phyloP scores from a whole-genome alignment of 2,797 vertebrate genomes.

The Microchirus variegatus region DNA sequence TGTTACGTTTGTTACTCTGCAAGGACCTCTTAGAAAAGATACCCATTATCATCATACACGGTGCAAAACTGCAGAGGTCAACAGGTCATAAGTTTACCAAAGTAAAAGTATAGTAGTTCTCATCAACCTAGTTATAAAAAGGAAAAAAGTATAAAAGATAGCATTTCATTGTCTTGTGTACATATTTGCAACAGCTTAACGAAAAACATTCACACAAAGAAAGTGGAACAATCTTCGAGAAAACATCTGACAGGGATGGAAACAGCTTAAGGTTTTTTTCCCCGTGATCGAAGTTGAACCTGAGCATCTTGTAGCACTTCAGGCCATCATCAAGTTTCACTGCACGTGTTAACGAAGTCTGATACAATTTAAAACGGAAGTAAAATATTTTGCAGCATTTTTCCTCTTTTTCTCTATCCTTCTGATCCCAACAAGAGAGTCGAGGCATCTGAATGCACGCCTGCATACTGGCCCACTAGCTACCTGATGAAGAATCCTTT shows the following conservation, averaged over 20 bases:
- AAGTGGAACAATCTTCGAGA: slow-evolving; percentile 32
- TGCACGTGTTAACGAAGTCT: slow-evolving; percentile 40
- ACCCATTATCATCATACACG: slow-evolving; percentile 42
- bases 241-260: slow-evolving; percentile 21
- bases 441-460: slow-evolving; percentile 21
- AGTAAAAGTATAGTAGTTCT: slow-evolving; percentile 42
- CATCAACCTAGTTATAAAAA: slow-evolving; percentile 64
- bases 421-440: slow-evolving; percentile 38
- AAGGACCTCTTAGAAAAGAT: slow-evolving; percentile 40
- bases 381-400: slow-evolving; percentile 64
- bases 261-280: slow-evolving; percentile 27
- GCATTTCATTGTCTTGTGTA: slow-evolving; percentile 39
- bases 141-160: slow-evolving; percentile 69
- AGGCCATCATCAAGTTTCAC: slow-evolving; percentile 28
- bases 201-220: slow-evolving; percentile 36
- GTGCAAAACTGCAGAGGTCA: slow-evolving; percentile 57
- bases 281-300: slow-evolving; percentile 42
- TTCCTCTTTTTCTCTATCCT: slow-evolving; percentile 30
- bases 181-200: slow-evolving; percentile 59
- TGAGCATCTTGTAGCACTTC: slow-evolving; percentile 46
- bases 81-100: slow-evolving; percentile 27
- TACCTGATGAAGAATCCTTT: slow-evolving; percentile 54
- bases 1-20: slow-evolving; percentile 38
- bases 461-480: slow-evolving; percentile 55
- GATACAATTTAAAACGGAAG: slow-evolving; percentile 48